Base-by-base conservation (phyloP, 2,797 vertebrate species). In the Lepus townsendii region DNA sequence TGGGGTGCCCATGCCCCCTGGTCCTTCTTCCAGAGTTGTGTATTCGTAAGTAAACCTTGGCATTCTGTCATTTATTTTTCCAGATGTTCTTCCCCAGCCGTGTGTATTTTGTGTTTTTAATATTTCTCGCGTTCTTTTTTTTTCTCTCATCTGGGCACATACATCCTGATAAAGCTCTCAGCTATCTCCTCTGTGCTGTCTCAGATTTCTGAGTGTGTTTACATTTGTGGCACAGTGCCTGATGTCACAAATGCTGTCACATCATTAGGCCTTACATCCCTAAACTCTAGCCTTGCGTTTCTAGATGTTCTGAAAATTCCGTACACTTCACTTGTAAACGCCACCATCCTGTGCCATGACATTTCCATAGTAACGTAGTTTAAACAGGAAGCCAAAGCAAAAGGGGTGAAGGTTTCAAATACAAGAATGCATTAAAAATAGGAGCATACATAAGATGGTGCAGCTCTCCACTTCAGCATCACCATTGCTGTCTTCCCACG, bases 351-450 rank as follows among this genome's bases (percentile, higher is more conserved):
- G 54, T 90, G 76, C 92, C 79, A 88, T 93, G 92, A 93, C 79
- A 92, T 97, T 96, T 83, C 96, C 90, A 96, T 95, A 91, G 97
- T 88, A 96, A 97, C 96, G 77, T 60, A 85, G 80, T 96, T 95
- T 85, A 95, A 96, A 94, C 85, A 96, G 75, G 79, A 83, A 96
- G 75, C 68, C 42, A 22, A 42, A 76, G 57, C 60, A 95, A 94
- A 86, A 65, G n/a, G 32, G 38, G 90, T 77, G 80, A 75, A 63
- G 38, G 8, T 87, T 94, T 95, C 35, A 78, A 96, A 83, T 92
- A 60, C 76, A 86, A 86, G 22, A 22, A 47, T 32, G 69, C 22
- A 69, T 66, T 68, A 66, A 72, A 95, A 88, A 85, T 38, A 75
- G 22, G 63, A 66, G 77, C 72, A 54, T 27, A 50, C 7, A 17